A percentile compares a stretch with the other conserved stretches of the same genome.
phyloP scores from a whole-genome alignment of 2,797 vertebrate genomes.

The Onychomys arenicola region DNA sequence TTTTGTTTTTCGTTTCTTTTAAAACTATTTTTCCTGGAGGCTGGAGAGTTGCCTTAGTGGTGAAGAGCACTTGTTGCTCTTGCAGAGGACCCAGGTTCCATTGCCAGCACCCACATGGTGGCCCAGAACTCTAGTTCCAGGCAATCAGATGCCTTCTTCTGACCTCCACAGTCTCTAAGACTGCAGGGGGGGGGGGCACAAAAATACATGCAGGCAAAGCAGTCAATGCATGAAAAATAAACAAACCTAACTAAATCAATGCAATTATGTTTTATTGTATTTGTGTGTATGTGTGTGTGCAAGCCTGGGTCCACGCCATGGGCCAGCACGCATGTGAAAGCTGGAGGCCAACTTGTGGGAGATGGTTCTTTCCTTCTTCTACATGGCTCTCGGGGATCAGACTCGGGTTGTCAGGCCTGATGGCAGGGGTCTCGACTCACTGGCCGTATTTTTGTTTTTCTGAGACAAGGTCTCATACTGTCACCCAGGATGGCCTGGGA shows the following conservation, averaged over 20 bases:
- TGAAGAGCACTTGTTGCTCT: neutral
- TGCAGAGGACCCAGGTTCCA: neutral
- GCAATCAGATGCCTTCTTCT: neutral
- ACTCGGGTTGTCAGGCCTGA: neutral
- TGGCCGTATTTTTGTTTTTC: neutral
- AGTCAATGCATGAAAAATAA: neutral
- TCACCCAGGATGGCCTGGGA: neutral
- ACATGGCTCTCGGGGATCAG: neutral
- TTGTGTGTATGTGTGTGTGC: neutral
- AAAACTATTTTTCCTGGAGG: neutral
- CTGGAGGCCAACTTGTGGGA: neutral
- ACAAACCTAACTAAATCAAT: neutral
- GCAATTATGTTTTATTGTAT: neutral
- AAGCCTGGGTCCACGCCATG: neutral
- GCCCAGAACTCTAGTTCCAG: neutral
- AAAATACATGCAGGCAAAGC: neutral
- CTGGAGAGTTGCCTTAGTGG: neutral
- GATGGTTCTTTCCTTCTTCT: neutral
- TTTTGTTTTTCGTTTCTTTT: neutral
- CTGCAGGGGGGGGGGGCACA: no score
- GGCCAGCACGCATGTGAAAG: neutral
- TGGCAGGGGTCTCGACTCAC: neutral
- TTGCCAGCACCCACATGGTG: neutral
- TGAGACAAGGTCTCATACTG: neutral
- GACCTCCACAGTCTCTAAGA: neutral